These are phyloP conservation scores for Cephus spinipes DNA, from an alignment of 2,888 invertebrate genomes.

Conservation along the genomic window DNA sequence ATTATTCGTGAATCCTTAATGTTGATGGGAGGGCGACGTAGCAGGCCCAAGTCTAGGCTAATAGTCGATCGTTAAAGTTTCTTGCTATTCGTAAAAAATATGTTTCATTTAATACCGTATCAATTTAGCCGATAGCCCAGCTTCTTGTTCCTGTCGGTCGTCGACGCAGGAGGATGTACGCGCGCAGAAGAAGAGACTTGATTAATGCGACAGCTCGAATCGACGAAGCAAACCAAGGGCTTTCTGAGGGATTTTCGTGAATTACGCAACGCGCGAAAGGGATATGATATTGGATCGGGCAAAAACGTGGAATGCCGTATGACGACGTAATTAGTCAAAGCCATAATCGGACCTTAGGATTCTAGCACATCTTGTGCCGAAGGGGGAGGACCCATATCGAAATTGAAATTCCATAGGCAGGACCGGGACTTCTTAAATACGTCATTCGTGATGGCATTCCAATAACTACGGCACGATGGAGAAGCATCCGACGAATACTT, in stretches of 20 bases:
- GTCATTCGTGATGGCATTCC: constrained; percentile 60
- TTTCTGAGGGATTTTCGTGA: background rate
- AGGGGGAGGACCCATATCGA: constrained; percentile 39
- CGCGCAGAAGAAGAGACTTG: background rate
- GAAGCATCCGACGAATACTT: background rate
- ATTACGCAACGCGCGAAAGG: background rate
- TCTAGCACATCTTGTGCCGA: background rate
- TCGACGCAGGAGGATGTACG: background rate
- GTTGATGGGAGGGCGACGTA: background rate
- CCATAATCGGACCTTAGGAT: constrained; percentile 37
- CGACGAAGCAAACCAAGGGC: background rate
- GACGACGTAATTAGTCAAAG: constrained; percentile 43
- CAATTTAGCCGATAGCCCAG: background rate
- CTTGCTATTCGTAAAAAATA: background rate
- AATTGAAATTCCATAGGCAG: constrained; percentile 58
- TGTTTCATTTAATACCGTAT: background rate
- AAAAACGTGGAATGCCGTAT: background rate
- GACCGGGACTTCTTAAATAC: constrained; percentile 46
- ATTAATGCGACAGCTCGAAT: background rate
- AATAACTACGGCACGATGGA: constrained; percentile 41
- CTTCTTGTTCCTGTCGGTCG: background rate
- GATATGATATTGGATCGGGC: background rate
- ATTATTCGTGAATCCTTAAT: background rate
- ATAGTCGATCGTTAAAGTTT: background rate
- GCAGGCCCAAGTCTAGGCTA: background rate